Evolutionary conservation across 2,888 invertebrate species (phyloP).

Genomic region (Autographa pulchrina): DNA sequence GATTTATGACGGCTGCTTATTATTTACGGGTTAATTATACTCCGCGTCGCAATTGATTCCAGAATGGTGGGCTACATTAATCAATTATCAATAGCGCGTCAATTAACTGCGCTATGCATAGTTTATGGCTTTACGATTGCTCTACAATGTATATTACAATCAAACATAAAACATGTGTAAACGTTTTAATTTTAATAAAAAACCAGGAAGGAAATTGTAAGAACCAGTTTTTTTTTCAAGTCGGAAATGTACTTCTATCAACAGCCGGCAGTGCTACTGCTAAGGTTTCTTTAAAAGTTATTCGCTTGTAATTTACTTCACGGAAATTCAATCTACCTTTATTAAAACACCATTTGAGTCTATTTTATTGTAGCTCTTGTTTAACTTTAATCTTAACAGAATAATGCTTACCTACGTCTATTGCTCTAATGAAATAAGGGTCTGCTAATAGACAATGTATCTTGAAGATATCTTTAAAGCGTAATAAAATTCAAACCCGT

Average conservation of each 20-base stretch:
- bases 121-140: slow-evolving; percentile 23
- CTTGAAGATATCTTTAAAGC: slow-evolving; percentile 33
- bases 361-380: neutral
- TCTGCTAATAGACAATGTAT: slow-evolving; percentile 2
- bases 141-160: slow-evolving; percentile 16
- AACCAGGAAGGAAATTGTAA: neutral
- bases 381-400: neutral
- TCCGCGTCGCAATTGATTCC: slow-evolving; percentile 40
- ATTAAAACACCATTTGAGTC: neutral
- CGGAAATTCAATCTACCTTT: neutral
- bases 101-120: slow-evolving; percentile 30
- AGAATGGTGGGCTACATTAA: slow-evolving; percentile 29
- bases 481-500: slow-evolving; percentile 47
- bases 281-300: slow-evolving; percentile 6
- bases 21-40: slow-evolving; percentile 32
- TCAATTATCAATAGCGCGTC: slow-evolving; percentile 35
- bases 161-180: neutral
- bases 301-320: slow-evolving; percentile 22
- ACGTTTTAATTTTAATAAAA: neutral
- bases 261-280: neutral
- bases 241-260: slow-evolving; percentile 25
- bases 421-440: neutral
- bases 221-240: slow-evolving; percentile 17
- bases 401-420: neutral
- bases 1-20: slow-evolving; percentile 30